Base-by-base conservation (phyloP, 2,797 vertebrate genomes). In the Sebastes hopkinsi region DNA sequence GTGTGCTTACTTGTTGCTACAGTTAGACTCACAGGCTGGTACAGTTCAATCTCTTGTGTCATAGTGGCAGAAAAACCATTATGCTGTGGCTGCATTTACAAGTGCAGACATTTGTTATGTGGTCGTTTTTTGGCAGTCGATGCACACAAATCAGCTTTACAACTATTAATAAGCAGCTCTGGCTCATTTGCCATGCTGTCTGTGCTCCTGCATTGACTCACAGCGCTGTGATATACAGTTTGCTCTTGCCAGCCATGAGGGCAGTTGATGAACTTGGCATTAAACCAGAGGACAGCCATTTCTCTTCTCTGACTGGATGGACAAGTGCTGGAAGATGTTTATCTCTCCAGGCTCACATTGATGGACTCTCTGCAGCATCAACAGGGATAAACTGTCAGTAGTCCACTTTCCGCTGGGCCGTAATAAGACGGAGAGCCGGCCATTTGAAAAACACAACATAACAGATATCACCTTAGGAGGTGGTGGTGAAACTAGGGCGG, bases 221-320 rank as follows among this genome's bases (percentile, higher is more conserved):
- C 67, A 60, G 56, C 20, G 1, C 62, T 64, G 82, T 90, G 88
- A 94, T 91, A 83, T 89, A 92, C 87, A 85, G 86, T 87, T 81
- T 73, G 68, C 77, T 87, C 80, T 67, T 81, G 81, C 79, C 85
- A 84, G 83, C 80, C 76, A 73, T 70, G 77, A 88, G 87, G 88
- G 82, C 85, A 89, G 90, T 79, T 92, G 87, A 92, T 93, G 84
- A 92, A 92, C 84, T 88, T 92, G 92, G 92, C 90, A 78, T 79
- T 77, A 77, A 84, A 84, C 89, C 88, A 92, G 85, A 93, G 80
- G 73, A 90, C 75, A 36, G 86, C 46, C 75, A 88, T 92, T 86
- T 81, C 79, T 92, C 87, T 90, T 80, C 58, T 61, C 77, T 82
- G 83, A 77, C 86, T 87, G 82, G 84, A 92, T 74, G 83, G 89